Percentiles rank a stretch among this genome's conserved stretches.
Evolutionary conservation across 1,140 invertebrate genomes (phyloP).

Genomic region (Wasmannia auropunctata): DNA sequence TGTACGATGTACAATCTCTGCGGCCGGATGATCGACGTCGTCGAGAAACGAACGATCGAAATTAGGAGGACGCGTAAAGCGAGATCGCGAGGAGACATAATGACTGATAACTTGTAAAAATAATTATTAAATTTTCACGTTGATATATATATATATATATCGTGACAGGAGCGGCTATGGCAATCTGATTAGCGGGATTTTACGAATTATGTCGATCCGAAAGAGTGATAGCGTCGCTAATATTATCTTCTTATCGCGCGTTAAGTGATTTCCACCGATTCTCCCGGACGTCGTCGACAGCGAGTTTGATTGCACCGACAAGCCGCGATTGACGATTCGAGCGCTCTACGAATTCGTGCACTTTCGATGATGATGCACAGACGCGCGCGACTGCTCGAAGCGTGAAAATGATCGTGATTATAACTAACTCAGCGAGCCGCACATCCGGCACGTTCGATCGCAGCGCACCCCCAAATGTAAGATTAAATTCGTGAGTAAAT

Average conservation of each 20-base stretch:
- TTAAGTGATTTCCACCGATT: background rate
- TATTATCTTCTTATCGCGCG: constrained; percentile 1
- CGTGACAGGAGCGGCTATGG: background rate
- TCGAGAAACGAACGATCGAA: background rate
- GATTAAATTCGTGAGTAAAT: constrained; percentile 56
- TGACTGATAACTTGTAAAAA: background rate
- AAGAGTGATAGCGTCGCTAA: background rate
- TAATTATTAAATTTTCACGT: constrained; percentile 3
- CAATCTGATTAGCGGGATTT: background rate
- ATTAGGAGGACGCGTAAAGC: background rate
- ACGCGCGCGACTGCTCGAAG: constrained; percentile 19
- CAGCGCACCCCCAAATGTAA: constrained; percentile 31
- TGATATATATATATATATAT: background rate
- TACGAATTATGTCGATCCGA: background rate
- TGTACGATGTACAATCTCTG: background rate
- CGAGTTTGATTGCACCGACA: background rate
- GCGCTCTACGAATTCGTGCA: background rate
- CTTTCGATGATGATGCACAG: background rate
- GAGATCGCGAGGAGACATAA: constrained; percentile 1
- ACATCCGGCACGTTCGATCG: constrained; percentile 45
- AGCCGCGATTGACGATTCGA: background rate
- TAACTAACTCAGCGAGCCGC: background rate
- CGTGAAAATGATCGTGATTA: background rate
- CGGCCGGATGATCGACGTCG: background rate
- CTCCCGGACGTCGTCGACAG: background rate